These are phyloP conservation scores for Sabellastarte sp. DNA, from an alignment of 2,888 invertebrate genomes.

Conservation along the genomic window DNA sequence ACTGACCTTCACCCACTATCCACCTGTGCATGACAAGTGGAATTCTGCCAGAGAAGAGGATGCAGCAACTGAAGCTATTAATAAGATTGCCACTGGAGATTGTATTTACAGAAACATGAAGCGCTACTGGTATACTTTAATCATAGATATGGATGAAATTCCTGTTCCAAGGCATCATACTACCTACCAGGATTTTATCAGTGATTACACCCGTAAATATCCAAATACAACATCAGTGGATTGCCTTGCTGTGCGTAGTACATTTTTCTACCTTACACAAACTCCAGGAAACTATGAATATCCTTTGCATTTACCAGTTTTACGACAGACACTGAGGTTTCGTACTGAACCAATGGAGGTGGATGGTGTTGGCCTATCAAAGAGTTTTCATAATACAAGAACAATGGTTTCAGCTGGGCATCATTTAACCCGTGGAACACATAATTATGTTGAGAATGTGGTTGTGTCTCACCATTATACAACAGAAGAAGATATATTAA, in stretches of 20 bases:
- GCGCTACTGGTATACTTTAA: not conserved
- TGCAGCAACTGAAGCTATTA: not conserved
- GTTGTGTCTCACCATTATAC: not conserved
- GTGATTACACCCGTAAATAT: not conserved
- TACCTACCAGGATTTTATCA: not conserved
- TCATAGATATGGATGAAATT: not conserved
- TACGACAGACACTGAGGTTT: not conserved
- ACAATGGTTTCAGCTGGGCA: not conserved
- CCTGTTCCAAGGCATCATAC: not conserved
- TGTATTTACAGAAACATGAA: not conserved
- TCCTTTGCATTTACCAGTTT: not conserved
- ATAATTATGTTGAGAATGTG: not conserved
- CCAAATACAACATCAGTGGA: not conserved
- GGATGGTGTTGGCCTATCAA: not conserved
- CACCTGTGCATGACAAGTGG: not conserved
- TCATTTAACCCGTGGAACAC: not conserved
- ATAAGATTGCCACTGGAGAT: not conserved
- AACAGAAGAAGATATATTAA: not conserved
- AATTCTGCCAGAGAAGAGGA: not conserved
- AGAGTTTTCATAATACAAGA: not conserved
- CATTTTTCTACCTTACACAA: not conserved
- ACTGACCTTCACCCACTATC: not conserved
- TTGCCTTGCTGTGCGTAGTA: not conserved
- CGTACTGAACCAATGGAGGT: not conserved
- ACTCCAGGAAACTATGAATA: not conserved